Evolutionary conservation across 2,888 invertebrate species (phyloP).

Genomic region (Cheilosia vulpina): DNA sequence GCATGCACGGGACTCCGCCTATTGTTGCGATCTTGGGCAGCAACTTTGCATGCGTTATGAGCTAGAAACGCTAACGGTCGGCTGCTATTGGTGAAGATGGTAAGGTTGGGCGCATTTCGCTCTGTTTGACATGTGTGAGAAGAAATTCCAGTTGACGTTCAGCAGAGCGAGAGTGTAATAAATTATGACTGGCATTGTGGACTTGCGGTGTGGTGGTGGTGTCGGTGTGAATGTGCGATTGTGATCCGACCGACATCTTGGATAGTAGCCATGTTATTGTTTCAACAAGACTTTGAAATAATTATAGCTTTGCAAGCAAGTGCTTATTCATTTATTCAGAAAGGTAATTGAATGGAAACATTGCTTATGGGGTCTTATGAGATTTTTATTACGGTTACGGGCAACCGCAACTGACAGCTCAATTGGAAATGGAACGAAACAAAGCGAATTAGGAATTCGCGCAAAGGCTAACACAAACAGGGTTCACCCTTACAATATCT

Average conservation of each 20-base stretch:
- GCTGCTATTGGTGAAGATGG: slow-evolving; percentile 60
- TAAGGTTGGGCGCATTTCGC: slow-evolving; percentile 43
- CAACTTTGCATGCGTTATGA: slow-evolving; percentile 45
- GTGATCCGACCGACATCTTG: slow-evolving; percentile 16
- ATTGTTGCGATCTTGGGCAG: slow-evolving; percentile 32
- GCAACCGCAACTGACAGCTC: too few relatives aligned
- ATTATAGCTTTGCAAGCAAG: not conserved
- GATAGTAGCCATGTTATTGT: slow-evolving; percentile 49
- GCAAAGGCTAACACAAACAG: too few relatives aligned
- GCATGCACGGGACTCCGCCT: slow-evolving; percentile 62
- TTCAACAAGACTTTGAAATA: slow-evolving; percentile 11
- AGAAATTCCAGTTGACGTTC: slow-evolving; percentile 51
- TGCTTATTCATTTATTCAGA: slow-evolving; percentile 1
- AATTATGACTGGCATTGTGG: slow-evolving; percentile 19
- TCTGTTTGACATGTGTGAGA: slow-evolving; percentile 15
- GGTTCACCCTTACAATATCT: too few relatives aligned
- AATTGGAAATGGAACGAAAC: too few relatives aligned
- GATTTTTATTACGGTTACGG: too few relatives aligned
- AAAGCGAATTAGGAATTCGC: too few relatives aligned
- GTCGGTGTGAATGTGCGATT: not conserved
- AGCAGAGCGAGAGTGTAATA: slow-evolving; percentile 32
- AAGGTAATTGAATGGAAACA: not conserved
- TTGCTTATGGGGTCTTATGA: not conserved
- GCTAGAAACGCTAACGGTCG: slow-evolving; percentile 15
- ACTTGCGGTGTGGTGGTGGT: not conserved